phyloP scores from a whole-genome alignment of 1,140 invertebrate genomes.

The Drosophila gunungcola region DNA sequence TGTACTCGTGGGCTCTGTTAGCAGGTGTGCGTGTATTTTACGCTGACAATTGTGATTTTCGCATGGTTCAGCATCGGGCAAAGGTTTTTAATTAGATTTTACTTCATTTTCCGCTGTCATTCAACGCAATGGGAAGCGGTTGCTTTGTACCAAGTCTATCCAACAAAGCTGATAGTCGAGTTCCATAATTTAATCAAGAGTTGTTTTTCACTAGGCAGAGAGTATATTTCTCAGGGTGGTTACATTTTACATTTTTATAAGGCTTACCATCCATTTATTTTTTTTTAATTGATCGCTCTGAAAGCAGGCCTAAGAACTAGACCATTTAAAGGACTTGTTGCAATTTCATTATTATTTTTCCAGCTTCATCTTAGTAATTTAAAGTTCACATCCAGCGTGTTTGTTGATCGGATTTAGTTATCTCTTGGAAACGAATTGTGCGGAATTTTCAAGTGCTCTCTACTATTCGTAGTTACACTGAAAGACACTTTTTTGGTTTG shows the following conservation, averaged over 20 bases:
- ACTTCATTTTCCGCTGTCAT: constrained; percentile 68
- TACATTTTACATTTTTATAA: too few relatives aligned
- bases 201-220: constrained; percentile 11
- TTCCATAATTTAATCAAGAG: constrained; percentile 8
- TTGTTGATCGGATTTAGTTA: constrained; percentile 48
- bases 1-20: constrained; percentile 19
- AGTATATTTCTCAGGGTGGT: too few relatives aligned
- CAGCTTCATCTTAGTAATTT: constrained; percentile 23
- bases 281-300: too few relatives aligned
- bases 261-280: too few relatives aligned
- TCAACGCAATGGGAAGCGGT: constrained; percentile 34
- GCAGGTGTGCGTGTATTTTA: constrained; percentile 59
- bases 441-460: too few relatives aligned
- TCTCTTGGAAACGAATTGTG: constrained; percentile 25
- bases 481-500: too few relatives aligned
- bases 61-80: constrained; percentile 37
- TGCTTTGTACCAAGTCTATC: constrained; percentile 16
- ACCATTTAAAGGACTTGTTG: too few relatives aligned
- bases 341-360: not conserved
- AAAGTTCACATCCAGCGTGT: constrained; percentile 39
- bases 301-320: too few relatives aligned
- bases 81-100: constrained; percentile 78
- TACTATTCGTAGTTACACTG: too few relatives aligned
- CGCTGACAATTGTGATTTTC: constrained; percentile 79
- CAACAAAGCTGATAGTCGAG: constrained; percentile 3